Evolutionary conservation across 2,888 invertebrate species (phyloP).

Genomic region (Perdita meconis): DNA sequence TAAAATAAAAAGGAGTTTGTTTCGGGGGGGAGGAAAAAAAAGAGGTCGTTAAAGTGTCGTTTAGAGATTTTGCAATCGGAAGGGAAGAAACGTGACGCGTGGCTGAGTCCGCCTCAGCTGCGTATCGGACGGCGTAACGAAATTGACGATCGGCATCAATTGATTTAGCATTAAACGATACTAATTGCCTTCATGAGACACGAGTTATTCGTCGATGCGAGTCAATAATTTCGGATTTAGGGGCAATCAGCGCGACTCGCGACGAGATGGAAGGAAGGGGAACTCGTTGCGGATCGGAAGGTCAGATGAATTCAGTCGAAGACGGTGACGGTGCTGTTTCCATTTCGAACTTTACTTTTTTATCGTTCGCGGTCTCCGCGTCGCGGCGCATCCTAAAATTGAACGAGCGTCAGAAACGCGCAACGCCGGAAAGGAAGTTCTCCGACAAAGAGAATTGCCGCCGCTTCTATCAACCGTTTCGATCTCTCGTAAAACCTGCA

Average conservation of each 20-base stretch:
- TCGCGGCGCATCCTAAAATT: too few species aligned
- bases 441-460: too few species aligned
- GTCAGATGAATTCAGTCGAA: constrained; percentile 26
- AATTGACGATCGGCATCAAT: constrained; percentile 6
- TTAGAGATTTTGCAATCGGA: too few species aligned
- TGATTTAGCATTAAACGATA: constrained; percentile 35
- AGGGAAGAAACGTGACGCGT: not conserved
- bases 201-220: constrained; percentile 14
- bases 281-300: constrained; percentile 9
- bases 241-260: constrained; percentile 20
- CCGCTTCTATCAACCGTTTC: too few species aligned
- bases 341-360: constrained; percentile 19
- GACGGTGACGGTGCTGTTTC: not conserved
- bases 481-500: too few species aligned
- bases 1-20: too few species aligned
- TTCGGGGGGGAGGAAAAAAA: too few species aligned
- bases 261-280: constrained; percentile 21
- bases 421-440: too few species aligned
- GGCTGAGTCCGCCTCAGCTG: not conserved
- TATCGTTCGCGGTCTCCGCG: too few species aligned
- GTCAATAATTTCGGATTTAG: constrained; percentile 36
- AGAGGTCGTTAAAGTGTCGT: too few species aligned
- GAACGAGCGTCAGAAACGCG: too few species aligned
- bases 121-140: not conserved
- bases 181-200: constrained; percentile 40